Conservation (phyloP, 2,797 vertebrate species). For the Picus viridis region DNA sequence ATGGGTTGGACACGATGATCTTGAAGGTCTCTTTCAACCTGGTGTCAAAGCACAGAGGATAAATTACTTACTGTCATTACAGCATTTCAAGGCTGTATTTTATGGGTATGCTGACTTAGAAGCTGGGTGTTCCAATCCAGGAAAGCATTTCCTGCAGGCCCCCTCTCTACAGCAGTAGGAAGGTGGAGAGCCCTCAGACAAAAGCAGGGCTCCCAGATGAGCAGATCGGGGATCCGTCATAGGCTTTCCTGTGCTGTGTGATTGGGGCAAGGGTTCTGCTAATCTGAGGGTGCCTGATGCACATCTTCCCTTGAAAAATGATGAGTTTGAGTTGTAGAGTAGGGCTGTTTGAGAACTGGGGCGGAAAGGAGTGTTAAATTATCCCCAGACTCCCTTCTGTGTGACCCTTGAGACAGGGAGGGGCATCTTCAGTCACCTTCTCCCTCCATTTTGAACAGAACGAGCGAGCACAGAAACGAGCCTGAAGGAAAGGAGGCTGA, state of each 20-base stretch:
- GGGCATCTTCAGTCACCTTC: neutral
- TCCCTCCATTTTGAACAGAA: slow-evolving; percentile 45
- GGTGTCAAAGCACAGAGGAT: neutral
- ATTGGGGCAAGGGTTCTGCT: neutral
- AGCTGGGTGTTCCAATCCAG: neutral
- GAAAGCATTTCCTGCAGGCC: neutral
- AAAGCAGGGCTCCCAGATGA: neutral
- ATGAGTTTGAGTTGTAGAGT: neutral
- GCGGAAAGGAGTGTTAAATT: neutral
- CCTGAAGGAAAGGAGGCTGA: neutral
- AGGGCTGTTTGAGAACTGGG: neutral
- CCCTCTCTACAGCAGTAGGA: neutral
- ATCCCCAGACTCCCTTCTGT: neutral
- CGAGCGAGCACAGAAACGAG: slow-evolving; percentile 43
- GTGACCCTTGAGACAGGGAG: neutral
- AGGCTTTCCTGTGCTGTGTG: neutral
- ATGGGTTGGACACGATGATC: too few relatives aligned
- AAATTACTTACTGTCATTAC: neutral
- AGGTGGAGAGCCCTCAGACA: neutral
- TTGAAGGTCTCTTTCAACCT: too few relatives aligned
- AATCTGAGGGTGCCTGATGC: neutral
- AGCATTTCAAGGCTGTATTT: neutral
- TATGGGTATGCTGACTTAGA: neutral
- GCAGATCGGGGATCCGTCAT: neutral
- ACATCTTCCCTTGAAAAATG: neutral